Evolutionary conservation across 2,888 invertebrate species (phyloP).

Genomic region (Epicampocera succincta): DNA sequence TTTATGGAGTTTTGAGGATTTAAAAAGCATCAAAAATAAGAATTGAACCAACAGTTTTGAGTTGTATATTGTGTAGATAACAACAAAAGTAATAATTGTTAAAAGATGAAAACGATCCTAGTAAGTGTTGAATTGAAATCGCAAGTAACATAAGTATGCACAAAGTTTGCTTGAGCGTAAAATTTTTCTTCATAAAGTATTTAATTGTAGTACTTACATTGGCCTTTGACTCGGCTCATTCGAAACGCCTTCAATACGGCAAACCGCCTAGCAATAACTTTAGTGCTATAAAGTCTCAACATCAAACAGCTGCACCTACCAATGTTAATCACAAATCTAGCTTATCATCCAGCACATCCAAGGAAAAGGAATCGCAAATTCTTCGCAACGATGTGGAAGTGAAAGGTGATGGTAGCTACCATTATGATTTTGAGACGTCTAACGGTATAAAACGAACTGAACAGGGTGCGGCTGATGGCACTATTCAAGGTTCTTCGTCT

Average conservation of each 20-base stretch:
- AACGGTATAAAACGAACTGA: slow-evolving; percentile 76
- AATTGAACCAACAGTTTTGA: slow-evolving; percentile 55
- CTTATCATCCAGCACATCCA: not conserved
- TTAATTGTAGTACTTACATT: slow-evolving; percentile 55
- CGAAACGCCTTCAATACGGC: slow-evolving; percentile 40
- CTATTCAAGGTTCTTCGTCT: slow-evolving; percentile 75
- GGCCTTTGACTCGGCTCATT: slow-evolving; percentile 55
- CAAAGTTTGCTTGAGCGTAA: not conserved
- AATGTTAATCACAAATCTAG: slow-evolving; percentile 30
- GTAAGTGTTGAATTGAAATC: slow-evolving; percentile 56
- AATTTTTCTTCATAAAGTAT: slow-evolving; percentile 41
- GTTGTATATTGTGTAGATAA: slow-evolving; percentile 41
- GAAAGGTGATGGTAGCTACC: slow-evolving; percentile 75
- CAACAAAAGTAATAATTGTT: slow-evolving; percentile 39
- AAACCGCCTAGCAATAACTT: slow-evolving; percentile 13
- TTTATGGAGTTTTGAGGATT: slow-evolving; percentile 51
- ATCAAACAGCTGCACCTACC: slow-evolving; percentile 28
- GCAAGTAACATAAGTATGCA: slow-evolving; percentile 12
- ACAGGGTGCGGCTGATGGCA: slow-evolving; percentile 73
- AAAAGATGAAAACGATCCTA: slow-evolving; percentile 49
- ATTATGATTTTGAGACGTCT: slow-evolving; percentile 76
- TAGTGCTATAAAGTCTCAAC: slow-evolving; percentile 19
- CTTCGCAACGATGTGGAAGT: slow-evolving; percentile 73
- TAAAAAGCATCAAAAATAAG: slow-evolving; percentile 58
- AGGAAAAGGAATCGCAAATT: slow-evolving; percentile 73